A percentile compares a stretch with the other conserved stretches of the same genome.
phyloP scores from a whole-genome alignment of 2,888 invertebrate species.

The Neelides folsomi region DNA sequence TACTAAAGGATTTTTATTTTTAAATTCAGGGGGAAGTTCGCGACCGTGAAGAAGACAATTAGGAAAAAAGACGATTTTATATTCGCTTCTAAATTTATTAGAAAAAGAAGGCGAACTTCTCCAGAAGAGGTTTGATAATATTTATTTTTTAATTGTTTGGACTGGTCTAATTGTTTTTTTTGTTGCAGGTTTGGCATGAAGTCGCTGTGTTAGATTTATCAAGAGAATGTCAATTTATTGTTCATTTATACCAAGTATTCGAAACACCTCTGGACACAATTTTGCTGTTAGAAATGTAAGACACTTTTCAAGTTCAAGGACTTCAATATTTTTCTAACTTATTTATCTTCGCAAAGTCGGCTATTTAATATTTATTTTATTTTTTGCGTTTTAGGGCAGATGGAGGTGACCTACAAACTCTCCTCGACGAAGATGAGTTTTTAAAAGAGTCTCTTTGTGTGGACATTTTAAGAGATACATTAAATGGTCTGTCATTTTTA shows the following conservation, averaged over 20 bases:
- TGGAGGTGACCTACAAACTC: conserved; percentile 87
- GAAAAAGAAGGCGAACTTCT: conserved; percentile 68
- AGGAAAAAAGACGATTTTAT: conserved; percentile 73
- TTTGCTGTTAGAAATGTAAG: conserved; percentile 80
- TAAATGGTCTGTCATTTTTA: conserved; percentile 77
- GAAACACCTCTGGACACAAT: conserved; percentile 54
- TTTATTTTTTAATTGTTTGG: neutral
- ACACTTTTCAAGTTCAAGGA: neutral
- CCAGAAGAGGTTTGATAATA: conserved; percentile 25
- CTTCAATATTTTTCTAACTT: neutral
- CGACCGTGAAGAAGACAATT: conserved; percentile 79
- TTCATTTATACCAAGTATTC: conserved; percentile 79
- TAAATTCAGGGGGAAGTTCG: conserved; percentile 95
- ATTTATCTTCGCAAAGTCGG: neutral
- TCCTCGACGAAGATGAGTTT: conserved; percentile 70
- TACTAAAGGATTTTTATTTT: conserved; percentile 28
- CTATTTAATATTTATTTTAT: neutral
- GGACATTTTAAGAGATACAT: conserved; percentile 74
- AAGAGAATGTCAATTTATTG: conserved; percentile 67
- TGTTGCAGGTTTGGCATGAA: conserved; percentile 89
- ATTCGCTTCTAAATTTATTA: conserved; percentile 92
- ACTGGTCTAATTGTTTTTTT: conserved; percentile 40
- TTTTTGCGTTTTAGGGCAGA: conserved; percentile 52
- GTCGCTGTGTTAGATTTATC: conserved; percentile 82
- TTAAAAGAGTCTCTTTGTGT: conserved; percentile 70